Conservation (phyloP, 1,140 invertebrate genomes). For the Neoseiulus cucumeris region DNA sequence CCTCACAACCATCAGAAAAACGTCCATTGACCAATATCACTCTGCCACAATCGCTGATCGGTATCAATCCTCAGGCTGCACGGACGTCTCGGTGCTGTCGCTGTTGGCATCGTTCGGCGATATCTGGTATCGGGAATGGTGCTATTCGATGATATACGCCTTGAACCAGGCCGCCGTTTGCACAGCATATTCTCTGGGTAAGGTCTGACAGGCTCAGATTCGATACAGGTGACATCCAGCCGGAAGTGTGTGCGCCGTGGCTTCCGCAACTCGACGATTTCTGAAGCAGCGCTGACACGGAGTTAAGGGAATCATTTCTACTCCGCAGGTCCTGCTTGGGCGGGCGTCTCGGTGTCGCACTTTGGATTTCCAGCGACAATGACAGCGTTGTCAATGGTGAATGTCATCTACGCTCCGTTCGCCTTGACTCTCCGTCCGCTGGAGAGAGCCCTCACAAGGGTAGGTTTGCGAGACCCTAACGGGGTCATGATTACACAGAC, state of each 20-base stretch:
- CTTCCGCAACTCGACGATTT: too few relatives aligned
- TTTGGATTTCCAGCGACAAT: neutral
- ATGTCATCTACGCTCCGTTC: neutral
- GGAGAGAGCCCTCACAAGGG: slow-evolving; percentile 3
- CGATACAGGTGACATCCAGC: too few relatives aligned
- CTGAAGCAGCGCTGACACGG: too few relatives aligned
- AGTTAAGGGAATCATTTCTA: too few relatives aligned
- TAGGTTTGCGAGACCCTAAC: neutral
- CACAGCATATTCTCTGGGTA: neutral
- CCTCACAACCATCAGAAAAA: too few relatives aligned
- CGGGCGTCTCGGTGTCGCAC: neutral
- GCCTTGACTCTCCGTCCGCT: neutral
- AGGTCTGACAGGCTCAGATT: too few relatives aligned
- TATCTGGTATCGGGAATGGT: neutral
- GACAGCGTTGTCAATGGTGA: neutral
- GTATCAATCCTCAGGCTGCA: neutral
- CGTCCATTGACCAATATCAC: too few relatives aligned
- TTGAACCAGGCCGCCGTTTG: neutral
- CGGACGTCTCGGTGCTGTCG: neutral
- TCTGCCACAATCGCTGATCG: too few relatives aligned
- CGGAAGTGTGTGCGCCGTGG: too few relatives aligned
- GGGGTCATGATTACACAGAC: too few relatives aligned
- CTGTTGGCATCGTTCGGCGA: neutral
- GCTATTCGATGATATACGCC: slow-evolving; percentile 8
- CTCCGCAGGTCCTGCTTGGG: neutral